Evolutionary conservation across 2,113 vertebrate species (phyloP), one percentile per base, ranked within the genome.

Genomic region (Oryzias melastigma): DNA sequence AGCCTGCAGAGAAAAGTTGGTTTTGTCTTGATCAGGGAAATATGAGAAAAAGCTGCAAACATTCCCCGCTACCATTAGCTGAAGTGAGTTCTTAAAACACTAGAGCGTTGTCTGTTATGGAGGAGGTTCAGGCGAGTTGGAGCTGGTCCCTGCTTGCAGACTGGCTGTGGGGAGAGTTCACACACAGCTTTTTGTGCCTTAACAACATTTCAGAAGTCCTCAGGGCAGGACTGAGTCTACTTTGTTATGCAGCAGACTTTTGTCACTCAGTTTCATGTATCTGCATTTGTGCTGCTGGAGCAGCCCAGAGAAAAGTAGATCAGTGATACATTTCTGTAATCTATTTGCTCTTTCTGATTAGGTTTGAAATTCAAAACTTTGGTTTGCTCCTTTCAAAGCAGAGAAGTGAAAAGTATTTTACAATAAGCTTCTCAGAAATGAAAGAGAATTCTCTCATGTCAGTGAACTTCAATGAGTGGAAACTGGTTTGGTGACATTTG

Each of bases 101-200:
- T 47, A 4, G 17, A 77, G 61, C 65, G 62, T 82, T 82, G 74
- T 87, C 52, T 62, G 47, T n/a, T 48, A 27, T 6, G 52, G 35
- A 18, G 8, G 47, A 59, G 45, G 14, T 52, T 54, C n/a, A 61
- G 64, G 59, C 87, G 76, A 65, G 85, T 83, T 25, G 3, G 44
- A 75, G 73, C 85, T 42, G 57, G 85, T 78, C 63, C 19, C 59
- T 43, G 17, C 52, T 29, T 1, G 6, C 40, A 16, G 0, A 2
- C 10, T 62, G 58, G 70, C 44, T 54, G 14, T 16, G 47, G 56
- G 29, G 15, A 1, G 3, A 48, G 18, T 67, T 71, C 45, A 49
- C 35, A 5, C 52, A 49, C 52, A 8, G 25, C 5, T 27, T 27
- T 49, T 19, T 52, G 44, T 3, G 55, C 25, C 46, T 24, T 2